Evolutionary conservation across 2,113 vertebrate genomes (phyloP).

Genomic region (Choloepus hoffmanni): DNA sequence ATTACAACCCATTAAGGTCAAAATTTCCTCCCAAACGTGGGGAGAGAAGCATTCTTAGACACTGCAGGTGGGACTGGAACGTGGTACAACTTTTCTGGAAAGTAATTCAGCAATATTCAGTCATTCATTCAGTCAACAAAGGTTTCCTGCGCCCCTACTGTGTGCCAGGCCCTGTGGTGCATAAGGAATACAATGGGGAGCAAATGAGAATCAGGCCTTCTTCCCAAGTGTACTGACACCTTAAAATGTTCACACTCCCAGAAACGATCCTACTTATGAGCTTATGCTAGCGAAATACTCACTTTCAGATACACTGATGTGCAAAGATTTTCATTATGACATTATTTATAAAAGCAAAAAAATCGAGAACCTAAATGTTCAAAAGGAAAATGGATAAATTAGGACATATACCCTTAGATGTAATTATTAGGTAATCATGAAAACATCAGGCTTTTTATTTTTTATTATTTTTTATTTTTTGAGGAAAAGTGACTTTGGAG

Average conservation of each 20-base stretch:
- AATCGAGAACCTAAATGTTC: neutral
- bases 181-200: neutral
- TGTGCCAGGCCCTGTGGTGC: neutral
- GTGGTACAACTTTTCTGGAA: neutral
- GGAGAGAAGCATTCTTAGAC: neutral
- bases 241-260: neutral
- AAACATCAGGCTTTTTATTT: neutral
- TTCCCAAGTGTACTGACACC: neutral
- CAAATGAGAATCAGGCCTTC: neutral
- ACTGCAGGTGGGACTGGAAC: neutral
- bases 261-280: neutral
- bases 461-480: neutral
- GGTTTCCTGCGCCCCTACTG: neutral
- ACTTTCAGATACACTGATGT: neutral
- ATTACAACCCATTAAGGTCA: neutral
- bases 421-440: neutral
- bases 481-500: conserved; percentile 32
- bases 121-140: neutral
- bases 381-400: neutral
- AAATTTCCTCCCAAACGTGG: neutral
- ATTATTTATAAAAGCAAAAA: neutral
- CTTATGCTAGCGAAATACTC: neutral
- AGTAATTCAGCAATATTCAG: neutral
- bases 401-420: neutral
- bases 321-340: neutral